Evolutionary conservation across 2,888 invertebrate genomes (phyloP), one percentile per base, ranked within the genome.

Genomic region (Hipparchia sbordonii): DNA sequence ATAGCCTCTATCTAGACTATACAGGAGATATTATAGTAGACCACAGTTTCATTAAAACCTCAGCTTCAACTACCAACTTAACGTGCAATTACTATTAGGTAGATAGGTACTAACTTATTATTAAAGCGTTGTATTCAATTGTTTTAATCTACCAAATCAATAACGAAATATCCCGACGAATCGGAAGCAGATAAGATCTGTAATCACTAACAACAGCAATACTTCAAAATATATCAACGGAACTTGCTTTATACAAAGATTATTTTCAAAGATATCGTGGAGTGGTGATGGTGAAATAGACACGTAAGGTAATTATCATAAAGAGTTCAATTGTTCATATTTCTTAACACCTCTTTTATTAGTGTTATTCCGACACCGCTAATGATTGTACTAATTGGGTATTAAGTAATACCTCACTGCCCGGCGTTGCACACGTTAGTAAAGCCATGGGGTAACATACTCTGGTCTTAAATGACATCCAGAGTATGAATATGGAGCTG

Each of bases 141-240:
- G 2, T 10, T 5, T n/a, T n/a, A 10, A 12, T 54, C 5, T 5
- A 54, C 10, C 5, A 54, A 10, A n/a, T 54, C 12, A 12, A 65
- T 65, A 52, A 46, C 12, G 59, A 68, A 59, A 68, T 57, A 68
- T 68, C 67, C 67, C 48, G 12, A 12, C 45, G 57, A 61, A 75
- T 75, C 72, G 23, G 75, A 75, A 54, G 51, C 61, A 57, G 72
- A 72, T 75, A 75, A 72, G 65, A 71, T 7, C 48, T 59, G 59
- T 48, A 68, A 69, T 54, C 63, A 63, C 6, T 67, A 54, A 39
- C 67, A 46, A 59, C 57, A n/a, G 13, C 52, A 54, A 72, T 63
- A 52, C 52, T 69, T 67, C 39, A 60, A 59, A 23, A 23, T 23
- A 65, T 57, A 67, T 59, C 70, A 72, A 65, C 67, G 70, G 70